Base-by-base conservation (phyloP, 1,140 invertebrate species). In the Bombus balteatus region DNA sequence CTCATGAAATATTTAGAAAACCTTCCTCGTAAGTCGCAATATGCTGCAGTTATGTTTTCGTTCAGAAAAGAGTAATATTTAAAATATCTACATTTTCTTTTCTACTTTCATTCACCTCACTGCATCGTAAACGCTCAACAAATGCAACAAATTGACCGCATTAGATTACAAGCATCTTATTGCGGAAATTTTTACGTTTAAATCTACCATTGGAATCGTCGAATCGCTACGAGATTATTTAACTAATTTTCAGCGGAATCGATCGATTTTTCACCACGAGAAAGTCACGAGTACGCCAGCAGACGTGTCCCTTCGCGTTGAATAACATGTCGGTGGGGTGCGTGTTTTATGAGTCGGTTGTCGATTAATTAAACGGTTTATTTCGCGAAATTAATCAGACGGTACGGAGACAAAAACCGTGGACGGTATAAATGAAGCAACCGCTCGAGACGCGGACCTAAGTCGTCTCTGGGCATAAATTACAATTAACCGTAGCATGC, bases 401-500 rank as follows among this genome's bases (percentile, higher is more conserved):
- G 15, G 1, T 28, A n/a, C 34, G 65, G 73, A 86, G 59, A 89
- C 73, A 86, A 89, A 85, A 83, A 70, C 79, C 53, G n/a, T 13
- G 75, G 74, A 74, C 43, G 39, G 75, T 75, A 79, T 62, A 80
- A 79, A 87, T 62, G 86, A 85, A 79, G 53, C 62, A 65, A 41
- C 82, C 65, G 57, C 12, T 59, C 59, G 39, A 75, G 88, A 89
- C 70, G 78, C 65, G 78, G 34, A 70, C 76, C 57, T 68, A 86
- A 87, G 75, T 85, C 87, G 81, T 77, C 62, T 28, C 28, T 25
- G 86, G 57, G 71, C 87, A 92, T 91, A 92, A 92, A 92, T 92
- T 92, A 91, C 91, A 92, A 92, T 92, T 92, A 92, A 91, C 91
- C 86, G 88, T 83, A 77, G 78, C 74, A 66, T 84, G 80, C 73